Conservation (phyloP, 2,113 vertebrate species). For the Neomonachus schauinslandi region DNA sequence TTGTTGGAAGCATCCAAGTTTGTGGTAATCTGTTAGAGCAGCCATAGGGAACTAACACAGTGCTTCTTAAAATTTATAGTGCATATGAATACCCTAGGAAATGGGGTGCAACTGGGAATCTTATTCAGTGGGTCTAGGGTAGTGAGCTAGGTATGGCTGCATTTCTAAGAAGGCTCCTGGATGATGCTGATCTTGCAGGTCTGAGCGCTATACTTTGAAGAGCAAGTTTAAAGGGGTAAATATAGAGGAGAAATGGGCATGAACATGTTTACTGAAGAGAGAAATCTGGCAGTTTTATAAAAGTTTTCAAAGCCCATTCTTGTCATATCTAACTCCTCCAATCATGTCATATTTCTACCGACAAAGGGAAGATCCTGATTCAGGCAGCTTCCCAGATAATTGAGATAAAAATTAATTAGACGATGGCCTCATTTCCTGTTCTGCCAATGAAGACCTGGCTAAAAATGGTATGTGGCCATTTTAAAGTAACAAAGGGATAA, state of each 20-base stretch:
- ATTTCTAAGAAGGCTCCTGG: neutral
- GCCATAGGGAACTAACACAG: neutral
- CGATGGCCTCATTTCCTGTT: neutral
- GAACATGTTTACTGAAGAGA: neutral
- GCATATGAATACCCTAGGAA: neutral
- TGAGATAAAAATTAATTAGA: conserved; percentile 67
- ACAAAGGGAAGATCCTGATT: conserved; percentile 56
- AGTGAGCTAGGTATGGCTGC: neutral
- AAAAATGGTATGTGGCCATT: conserved; percentile 16
- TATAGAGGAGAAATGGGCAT: neutral
- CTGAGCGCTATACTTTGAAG: neutral
- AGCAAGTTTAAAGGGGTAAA: neutral
- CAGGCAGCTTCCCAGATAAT: conserved; percentile 51
- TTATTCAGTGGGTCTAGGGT: neutral
- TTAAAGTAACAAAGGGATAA: conserved; percentile 38
- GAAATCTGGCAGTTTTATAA: neutral
- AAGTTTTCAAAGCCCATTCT: neutral
- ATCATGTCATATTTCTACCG: neutral
- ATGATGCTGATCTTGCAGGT: neutral
- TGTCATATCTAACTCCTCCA: neutral
- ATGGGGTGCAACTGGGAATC: neutral
- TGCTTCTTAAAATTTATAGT: neutral
- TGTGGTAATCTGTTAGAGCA: neutral
- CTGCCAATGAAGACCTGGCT: conserved; percentile 15
- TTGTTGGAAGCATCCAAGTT: neutral